Conservation (phyloP, 2,113 vertebrate species). For the Noturus placidus region DNA sequence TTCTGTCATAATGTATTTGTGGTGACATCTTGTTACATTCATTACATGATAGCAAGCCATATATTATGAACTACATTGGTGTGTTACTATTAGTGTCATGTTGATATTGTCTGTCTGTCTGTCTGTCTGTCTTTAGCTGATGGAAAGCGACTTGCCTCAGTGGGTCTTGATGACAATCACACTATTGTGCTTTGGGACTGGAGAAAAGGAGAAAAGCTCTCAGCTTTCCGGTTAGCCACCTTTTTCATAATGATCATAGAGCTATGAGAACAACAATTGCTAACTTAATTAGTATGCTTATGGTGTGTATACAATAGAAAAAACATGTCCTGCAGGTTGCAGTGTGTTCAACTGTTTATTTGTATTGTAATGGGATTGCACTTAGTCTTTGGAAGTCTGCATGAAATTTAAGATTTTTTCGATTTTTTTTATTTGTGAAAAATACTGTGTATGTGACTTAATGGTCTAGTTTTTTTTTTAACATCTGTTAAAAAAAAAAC, state of each 20-base stretch:
- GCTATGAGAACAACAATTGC: not conserved
- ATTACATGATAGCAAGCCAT: not conserved
- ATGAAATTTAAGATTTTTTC: not conserved
- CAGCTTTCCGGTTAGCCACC: slow-evolving; percentile 81
- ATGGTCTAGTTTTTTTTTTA: not conserved
- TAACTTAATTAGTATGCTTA: not conserved
- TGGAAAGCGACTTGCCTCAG: slow-evolving; percentile 91
- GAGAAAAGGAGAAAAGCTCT: slow-evolving; percentile 96
- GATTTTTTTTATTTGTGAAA: not conserved
- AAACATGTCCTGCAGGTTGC: not conserved
- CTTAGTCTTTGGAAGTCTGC: not conserved
- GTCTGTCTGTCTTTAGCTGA: slow-evolving; percentile 77
- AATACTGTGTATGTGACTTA: not conserved
- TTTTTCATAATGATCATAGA: not conserved
- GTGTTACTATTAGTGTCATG: not conserved
- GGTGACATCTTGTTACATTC: slow-evolving; percentile 13
- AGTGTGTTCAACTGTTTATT: not conserved
- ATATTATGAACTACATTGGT: not conserved
- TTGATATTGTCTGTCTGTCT: slow-evolving; percentile 27
- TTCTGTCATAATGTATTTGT: slow-evolving; percentile 35
- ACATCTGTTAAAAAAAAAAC: not conserved
- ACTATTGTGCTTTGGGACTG: slow-evolving; percentile 95
- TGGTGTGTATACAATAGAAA: not conserved
- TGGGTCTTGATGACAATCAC: slow-evolving; percentile 94
- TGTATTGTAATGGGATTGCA: not conserved